A percentile compares a stretch with the other conserved stretches of the same genome.
phyloP scores from a whole-genome alignment of 2,888 invertebrate species.

The Antheraea assamensis region DNA sequence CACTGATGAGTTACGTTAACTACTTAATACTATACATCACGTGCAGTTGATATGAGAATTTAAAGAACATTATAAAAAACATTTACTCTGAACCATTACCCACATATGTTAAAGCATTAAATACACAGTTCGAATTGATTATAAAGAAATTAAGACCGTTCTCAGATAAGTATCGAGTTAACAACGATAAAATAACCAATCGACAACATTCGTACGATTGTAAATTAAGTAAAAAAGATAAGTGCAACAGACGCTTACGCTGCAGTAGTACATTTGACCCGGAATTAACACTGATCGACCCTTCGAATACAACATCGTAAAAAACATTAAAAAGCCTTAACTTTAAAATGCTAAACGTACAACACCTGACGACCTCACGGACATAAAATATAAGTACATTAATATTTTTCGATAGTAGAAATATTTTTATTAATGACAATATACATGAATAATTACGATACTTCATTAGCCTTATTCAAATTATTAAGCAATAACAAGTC shows the following conservation, averaged over 20 bases:
- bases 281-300: constrained; percentile 43
- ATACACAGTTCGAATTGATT: neutral
- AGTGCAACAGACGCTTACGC: constrained; percentile 58
- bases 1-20: too few species aligned
- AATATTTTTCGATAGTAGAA: constrained; percentile 35
- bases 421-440: constrained; percentile 44
- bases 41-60: neutral
- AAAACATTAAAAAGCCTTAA: constrained; percentile 49
- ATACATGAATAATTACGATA: constrained; percentile 50
- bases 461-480: constrained; percentile 71
- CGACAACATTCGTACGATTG: constrained; percentile 60
- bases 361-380: constrained; percentile 38
- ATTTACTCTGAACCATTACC: too few species aligned
- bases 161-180: constrained; percentile 59
- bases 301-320: constrained; percentile 41
- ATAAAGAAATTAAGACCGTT: constrained; percentile 68
- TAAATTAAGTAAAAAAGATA: constrained; percentile 78
- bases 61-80: neutral
- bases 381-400: constrained; percentile 22
- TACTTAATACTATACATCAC: too few species aligned
- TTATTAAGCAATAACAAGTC: constrained; percentile 66
- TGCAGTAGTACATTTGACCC: constrained; percentile 52
- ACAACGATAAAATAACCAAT: constrained; percentile 65
- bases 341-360: constrained; percentile 36
- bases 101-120: neutral